Evolutionary conservation across 2,113 vertebrate species (phyloP), one percentile per base, ranked within the genome.

Genomic region (Rhea pennata): DNA sequence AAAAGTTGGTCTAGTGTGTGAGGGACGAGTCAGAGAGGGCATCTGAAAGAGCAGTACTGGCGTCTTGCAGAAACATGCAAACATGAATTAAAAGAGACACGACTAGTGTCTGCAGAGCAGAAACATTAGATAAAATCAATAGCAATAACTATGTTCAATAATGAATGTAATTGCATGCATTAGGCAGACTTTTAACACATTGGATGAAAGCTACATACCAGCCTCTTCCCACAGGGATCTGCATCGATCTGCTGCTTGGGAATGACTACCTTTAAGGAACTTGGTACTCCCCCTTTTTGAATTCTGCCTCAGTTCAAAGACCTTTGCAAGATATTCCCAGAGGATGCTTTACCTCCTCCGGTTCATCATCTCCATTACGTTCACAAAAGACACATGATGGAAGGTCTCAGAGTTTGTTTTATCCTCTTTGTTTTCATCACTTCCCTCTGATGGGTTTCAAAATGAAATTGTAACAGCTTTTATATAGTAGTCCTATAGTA

Each of bases 111-210:
- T 9, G 33, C 40, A 53, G 36, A 2, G 39, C 67, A 86, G 74
- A 91, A 82, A 85, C 36, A 24, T 33, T 27, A 23, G 59, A 24
- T 80, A 75, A 31, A 77, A 71, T 91, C 93, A 83, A 83, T 91
- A 93, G 75, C 72, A 50, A 29, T 93, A 80, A 59, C 50, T 29
- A 4, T 46, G 67, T 29, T 92, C 71, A 90, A 62, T 87, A 90
- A 91, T 92, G 50, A 73, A 87, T 94, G 93, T 29, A 76, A 83
- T 58, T 79, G 71, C 59, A 4, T 39, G 40, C 78, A 85, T 90
- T 84, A 79, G 67, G 54, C 75, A 85, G 50, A 70, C 40, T 90
- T 93, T 42, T 92, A 50, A 90, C 84, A 91, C 84, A 51, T 75
- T 46, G 54, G 10, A 89, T 86, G 75, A 92, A 72, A 93, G 71